These are phyloP conservation scores for Microplitis manilae DNA, from an alignment of 2,888 invertebrate genomes.

Conservation along the genomic window DNA sequence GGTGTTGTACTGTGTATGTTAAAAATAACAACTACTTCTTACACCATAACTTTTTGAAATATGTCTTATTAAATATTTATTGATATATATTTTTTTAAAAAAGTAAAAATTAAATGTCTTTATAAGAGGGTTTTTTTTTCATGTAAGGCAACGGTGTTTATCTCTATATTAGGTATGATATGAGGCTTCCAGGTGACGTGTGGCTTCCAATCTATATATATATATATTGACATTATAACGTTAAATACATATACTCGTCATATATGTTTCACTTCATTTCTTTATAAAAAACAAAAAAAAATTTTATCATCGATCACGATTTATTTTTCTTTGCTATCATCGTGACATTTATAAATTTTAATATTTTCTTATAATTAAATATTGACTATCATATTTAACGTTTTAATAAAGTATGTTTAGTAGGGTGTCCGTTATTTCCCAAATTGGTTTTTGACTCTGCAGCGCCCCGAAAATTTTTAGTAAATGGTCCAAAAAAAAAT, in stretches of 20 bases:
- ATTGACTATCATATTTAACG: too few species aligned
- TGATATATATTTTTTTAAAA: not conserved
- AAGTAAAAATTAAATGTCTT: slow-evolving; percentile 10
- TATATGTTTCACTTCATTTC: not conserved
- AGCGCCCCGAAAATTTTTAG: too few species aligned
- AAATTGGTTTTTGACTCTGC: too few species aligned
- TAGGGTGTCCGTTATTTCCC: too few species aligned
- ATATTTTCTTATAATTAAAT: not conserved
- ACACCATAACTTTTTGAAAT: too few species aligned
- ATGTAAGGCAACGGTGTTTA: slow-evolving; percentile 29
- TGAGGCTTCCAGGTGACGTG: slow-evolving; percentile 13
- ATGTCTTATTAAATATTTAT: not conserved
- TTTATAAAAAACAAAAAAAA: not conserved
- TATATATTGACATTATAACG: not conserved
- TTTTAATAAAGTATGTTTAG: too few species aligned
- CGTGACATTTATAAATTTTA: not conserved
- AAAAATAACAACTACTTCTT: too few species aligned
- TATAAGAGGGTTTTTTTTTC: slow-evolving; percentile 21
- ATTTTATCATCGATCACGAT: not conserved
- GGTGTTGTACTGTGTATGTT: too few species aligned
- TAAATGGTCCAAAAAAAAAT: too few species aligned
- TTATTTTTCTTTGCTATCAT: not conserved
- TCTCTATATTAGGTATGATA: slow-evolving; percentile 23
- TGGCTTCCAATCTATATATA: slow-evolving; percentile 7
- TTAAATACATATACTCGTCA: not conserved